A percentile compares a stretch with the other conserved stretches of the same genome.
Conservation (phyloP, 2,113 vertebrate genomes). For the Mustela lutreola region DNA sequence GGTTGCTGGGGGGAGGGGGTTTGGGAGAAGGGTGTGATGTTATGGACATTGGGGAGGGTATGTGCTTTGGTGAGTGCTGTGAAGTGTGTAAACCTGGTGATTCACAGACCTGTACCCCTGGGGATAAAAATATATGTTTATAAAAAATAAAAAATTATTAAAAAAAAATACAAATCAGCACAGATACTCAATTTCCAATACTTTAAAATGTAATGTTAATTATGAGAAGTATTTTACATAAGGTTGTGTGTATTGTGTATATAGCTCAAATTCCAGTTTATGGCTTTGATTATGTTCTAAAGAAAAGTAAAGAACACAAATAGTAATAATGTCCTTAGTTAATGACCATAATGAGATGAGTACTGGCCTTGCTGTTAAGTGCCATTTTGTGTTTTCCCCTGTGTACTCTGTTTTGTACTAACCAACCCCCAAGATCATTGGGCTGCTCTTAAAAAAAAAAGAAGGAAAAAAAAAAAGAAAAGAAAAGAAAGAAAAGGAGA, state of each 20-base stretch:
- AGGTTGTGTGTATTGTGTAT: constrained; percentile 85
- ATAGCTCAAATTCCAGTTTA: constrained; percentile 86
- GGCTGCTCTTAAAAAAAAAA: constrained; percentile 46
- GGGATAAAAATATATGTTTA: no score
- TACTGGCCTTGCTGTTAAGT: constrained; percentile 4
- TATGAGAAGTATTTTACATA: constrained; percentile 81
- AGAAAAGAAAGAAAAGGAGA: neutral
- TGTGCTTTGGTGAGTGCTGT: no score
- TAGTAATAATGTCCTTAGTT: constrained; percentile 66
- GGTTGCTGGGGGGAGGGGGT: no score
- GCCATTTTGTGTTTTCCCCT: constrained; percentile 35
- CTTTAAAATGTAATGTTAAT: constrained; percentile 83
- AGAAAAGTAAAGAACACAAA: constrained; percentile 67
- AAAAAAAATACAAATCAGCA: constrained; percentile 66
- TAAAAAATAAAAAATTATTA: no score
- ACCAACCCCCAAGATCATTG: constrained; percentile 36
- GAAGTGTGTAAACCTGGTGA: no score
- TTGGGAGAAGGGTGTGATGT: no score
- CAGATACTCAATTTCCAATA: constrained; percentile 74
- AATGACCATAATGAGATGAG: constrained; percentile 58
- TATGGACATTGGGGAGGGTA: no score
- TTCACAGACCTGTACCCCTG: no score
- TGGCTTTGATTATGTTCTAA: constrained; percentile 82
- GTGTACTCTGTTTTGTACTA: constrained; percentile 1
- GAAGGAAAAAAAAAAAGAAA: neutral